phyloP scores from a whole-genome alignment of 2,113 vertebrate genomes.

The Charina bottae region DNA sequence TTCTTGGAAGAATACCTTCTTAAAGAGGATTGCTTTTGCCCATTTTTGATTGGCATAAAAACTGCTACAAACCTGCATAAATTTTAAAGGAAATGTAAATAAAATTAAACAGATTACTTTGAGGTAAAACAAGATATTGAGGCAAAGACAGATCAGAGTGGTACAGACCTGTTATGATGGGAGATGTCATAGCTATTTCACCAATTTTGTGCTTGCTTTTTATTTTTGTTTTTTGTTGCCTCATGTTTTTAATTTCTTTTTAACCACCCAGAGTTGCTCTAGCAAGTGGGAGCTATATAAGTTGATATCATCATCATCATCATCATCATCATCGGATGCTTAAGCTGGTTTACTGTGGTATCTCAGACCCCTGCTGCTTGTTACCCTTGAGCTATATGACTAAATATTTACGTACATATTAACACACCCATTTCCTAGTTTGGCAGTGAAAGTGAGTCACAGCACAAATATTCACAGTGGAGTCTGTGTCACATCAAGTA shows the following conservation, averaged over 20 bases:
- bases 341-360: background rate
- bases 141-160: background rate
- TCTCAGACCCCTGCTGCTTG: background rate
- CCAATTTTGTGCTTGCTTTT: background rate
- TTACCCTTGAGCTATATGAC: background rate
- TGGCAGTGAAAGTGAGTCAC: background rate
- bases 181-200: background rate
- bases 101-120: background rate
- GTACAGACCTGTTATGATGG: background rate
- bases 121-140: background rate
- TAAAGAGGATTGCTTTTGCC: slow-evolving; percentile 25
- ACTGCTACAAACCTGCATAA: slow-evolving; percentile 42
- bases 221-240: background rate
- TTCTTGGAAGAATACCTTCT: slow-evolving; percentile 47
- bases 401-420: background rate
- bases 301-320: background rate
- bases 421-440: background rate
- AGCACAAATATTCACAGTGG: background rate
- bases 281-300: background rate
- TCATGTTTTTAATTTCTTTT: background rate
- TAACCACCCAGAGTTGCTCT: background rate
- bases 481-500: background rate
- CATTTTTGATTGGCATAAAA: slow-evolving; percentile 41
- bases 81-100: background rate
- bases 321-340: no score